These are phyloP conservation scores for Polypedilum pembai DNA, from an alignment of 1,140 invertebrate genomes.

Conservation along the genomic window DNA sequence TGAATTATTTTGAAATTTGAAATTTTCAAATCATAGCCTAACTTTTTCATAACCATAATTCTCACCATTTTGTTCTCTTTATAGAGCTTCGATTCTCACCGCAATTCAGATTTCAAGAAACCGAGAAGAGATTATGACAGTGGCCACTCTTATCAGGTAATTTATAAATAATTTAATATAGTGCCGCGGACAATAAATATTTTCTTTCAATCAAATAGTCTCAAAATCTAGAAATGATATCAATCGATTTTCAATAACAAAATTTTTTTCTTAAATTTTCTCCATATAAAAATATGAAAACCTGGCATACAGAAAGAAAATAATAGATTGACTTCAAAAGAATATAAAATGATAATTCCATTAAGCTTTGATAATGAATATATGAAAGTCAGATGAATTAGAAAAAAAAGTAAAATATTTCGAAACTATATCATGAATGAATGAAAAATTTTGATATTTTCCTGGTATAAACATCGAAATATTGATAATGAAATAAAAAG, in stretches of 20 bases:
- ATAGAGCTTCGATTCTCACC: neutral
- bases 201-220: neutral
- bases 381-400: too few relatives aligned
- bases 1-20: neutral
- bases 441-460: too few relatives aligned
- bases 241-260: neutral
- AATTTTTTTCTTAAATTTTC: constrained; percentile 17
- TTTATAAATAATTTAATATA: neutral
- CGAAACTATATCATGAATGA: too few relatives aligned
- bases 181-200: neutral
- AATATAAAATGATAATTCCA: too few relatives aligned
- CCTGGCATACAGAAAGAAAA: neutral
- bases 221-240: neutral
- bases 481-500: too few relatives aligned
- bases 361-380: too few relatives aligned
- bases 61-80: neutral
- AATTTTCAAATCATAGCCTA: neutral
- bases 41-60: neutral
- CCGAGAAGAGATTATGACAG: neutral
- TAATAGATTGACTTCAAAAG: too few relatives aligned
- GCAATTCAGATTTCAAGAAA: neutral
- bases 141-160: neutral
- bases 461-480: too few relatives aligned
- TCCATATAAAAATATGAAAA: constrained; percentile 10
- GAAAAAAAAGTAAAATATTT: too few relatives aligned